Evolutionary conservation across 2,888 invertebrate species (phyloP).

Genomic region (Lasioglossum leucozonium): DNA sequence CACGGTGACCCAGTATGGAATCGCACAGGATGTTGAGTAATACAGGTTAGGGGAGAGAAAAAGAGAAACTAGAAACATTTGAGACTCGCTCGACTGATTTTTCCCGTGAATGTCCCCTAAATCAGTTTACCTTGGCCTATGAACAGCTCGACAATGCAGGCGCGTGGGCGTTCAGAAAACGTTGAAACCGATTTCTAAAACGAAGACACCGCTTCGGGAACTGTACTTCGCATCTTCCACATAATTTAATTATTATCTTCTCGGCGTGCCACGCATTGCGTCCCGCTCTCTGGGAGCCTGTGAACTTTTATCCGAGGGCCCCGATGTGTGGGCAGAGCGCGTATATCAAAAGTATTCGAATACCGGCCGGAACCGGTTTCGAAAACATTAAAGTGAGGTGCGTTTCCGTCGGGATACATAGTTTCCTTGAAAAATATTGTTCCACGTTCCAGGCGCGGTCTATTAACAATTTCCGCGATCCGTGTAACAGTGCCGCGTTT

Average conservation of each 20-base stretch:
- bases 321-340: background rate
- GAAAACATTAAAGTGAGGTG: background rate
- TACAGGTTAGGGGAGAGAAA: background rate
- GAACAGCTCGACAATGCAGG: background rate
- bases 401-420: background rate
- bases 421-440: constrained; percentile 43
- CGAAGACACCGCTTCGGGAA: background rate
- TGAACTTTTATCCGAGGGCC: background rate
- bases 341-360: background rate
- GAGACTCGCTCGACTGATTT: background rate
- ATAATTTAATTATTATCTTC: background rate
- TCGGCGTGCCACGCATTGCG: background rate
- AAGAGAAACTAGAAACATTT: background rate
- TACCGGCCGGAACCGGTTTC: background rate
- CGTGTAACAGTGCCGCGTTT: constrained; percentile 46
- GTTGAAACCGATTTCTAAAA: background rate
- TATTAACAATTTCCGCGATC: constrained; percentile 58
- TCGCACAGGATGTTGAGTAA: background rate
- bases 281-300: background rate
- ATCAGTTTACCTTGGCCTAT: background rate
- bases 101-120: background rate
- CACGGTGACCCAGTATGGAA: background rate
- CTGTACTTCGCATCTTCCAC: background rate
- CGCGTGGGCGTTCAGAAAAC: background rate
- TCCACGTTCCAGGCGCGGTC: constrained; percentile 43